These are phyloP conservation scores for Gulo gulo DNA, from an alignment of 2,113 vertebrate genomes.

Conservation along the genomic window DNA sequence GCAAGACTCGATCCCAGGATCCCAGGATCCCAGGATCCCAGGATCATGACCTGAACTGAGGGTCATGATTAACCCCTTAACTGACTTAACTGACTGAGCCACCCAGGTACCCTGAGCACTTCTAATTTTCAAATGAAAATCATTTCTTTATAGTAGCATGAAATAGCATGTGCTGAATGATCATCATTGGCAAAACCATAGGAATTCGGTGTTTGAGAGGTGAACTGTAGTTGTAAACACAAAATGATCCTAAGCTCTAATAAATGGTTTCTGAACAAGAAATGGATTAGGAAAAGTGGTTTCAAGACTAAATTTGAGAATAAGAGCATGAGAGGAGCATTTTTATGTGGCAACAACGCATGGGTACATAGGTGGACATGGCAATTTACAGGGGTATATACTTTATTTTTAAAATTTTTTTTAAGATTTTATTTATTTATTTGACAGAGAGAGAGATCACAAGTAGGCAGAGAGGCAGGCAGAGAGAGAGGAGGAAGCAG, in stretches of 20 bases:
- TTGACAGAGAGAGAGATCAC: too few relatives aligned
- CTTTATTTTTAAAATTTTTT: neutral
- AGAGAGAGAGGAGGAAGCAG: too few relatives aligned
- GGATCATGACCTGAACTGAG: too few relatives aligned
- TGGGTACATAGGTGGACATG: too few relatives aligned
- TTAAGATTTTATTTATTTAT: too few relatives aligned
- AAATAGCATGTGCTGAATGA: neutral
- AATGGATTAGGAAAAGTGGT: neutral
- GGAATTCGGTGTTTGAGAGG: neutral
- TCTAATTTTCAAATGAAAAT: neutral
- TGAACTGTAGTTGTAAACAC: neutral
- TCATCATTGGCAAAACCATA: neutral
- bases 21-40: too few relatives aligned
- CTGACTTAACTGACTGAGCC: too few relatives aligned
- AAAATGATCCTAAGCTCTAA: neutral
- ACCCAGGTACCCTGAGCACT: too few relatives aligned
- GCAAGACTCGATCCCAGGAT: too few relatives aligned
- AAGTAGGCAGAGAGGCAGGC: too few relatives aligned
- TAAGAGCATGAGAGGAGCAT: neutral
- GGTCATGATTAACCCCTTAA: too few relatives aligned
- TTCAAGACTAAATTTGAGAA: neutral
- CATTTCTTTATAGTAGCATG: neutral
- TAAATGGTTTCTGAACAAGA: neutral
- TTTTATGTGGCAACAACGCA: neutral
- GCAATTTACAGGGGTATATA: neutral